Conservation (phyloP, 1,140 invertebrate genomes). For the Bradynema listronoti region DNA sequence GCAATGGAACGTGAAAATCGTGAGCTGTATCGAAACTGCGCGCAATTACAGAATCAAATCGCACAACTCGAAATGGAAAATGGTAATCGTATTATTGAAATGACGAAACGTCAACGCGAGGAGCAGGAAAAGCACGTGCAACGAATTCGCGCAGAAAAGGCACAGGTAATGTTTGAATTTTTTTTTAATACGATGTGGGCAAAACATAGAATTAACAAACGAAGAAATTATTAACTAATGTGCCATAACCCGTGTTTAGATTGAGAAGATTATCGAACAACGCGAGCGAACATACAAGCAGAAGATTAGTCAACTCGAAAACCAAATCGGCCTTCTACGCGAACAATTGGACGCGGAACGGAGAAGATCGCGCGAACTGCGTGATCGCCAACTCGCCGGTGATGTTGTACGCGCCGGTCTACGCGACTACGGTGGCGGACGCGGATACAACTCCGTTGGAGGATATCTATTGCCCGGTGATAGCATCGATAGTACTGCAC, state of each 20-base stretch:
- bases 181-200: not conserved
- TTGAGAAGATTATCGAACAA: conserved; percentile 54
- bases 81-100: conserved; percentile 54
- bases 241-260: conserved; percentile 32
- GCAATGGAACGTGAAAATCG: conserved; percentile 58
- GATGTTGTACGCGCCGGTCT: conserved; percentile 48
- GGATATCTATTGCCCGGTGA: conserved; percentile 18
- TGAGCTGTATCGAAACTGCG: conserved; percentile 57
- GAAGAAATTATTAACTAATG: not conserved
- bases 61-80: conserved; percentile 58
- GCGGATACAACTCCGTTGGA: conserved; percentile 42
- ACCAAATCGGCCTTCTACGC: conserved; percentile 45
- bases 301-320: conserved; percentile 51
- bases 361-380: conserved; percentile 44
- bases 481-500: conserved; percentile 45
- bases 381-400: conserved; percentile 41
- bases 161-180: conserved; percentile 31
- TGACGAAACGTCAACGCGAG: conserved; percentile 55
- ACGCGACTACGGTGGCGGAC: conserved; percentile 26
- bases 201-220: not conserved
- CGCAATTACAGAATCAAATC: conserved; percentile 56
- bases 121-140: conserved; percentile 54
- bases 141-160: conserved; percentile 48
- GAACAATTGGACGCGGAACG: conserved; percentile 54
- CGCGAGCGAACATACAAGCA: conserved; percentile 47